Conservation (phyloP, 1,140 invertebrate genomes). For the Drosophila suzukii region DNA sequence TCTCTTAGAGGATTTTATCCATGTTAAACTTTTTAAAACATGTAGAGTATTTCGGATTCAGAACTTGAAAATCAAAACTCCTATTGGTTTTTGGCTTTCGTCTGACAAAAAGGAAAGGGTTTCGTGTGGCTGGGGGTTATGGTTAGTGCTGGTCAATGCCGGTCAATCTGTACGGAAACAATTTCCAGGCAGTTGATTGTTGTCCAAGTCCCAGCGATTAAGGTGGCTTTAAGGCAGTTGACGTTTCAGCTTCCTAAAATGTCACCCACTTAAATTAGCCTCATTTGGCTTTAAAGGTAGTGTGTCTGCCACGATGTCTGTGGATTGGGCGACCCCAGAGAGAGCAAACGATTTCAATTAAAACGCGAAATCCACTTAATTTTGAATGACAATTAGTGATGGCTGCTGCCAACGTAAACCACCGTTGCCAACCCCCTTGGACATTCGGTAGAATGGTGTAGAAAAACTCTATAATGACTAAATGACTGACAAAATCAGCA, state of each 20-base stretch:
- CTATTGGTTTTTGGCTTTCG: conserved; percentile 21
- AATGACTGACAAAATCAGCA: conserved; percentile 82
- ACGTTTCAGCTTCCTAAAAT: not conserved
- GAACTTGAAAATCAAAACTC: not conserved
- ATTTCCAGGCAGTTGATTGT: conserved; percentile 71
- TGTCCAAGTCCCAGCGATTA: conserved; percentile 20
- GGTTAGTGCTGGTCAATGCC: conserved; percentile 40
- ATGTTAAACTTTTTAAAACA: not conserved
- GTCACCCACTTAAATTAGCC: conserved; percentile 25
- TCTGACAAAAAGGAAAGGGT: conserved; percentile 33
- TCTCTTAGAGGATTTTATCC: too few species aligned
- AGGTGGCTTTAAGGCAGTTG: conserved; percentile 14
- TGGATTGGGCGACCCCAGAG: conserved; percentile 10
- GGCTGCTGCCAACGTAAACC: conserved; percentile 41
- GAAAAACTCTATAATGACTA: conserved; percentile 74
- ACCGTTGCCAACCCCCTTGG: conserved; percentile 24
- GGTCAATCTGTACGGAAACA: conserved; percentile 66
- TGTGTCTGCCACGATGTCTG: conserved; percentile 13
- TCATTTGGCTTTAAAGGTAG: conserved; percentile 62
- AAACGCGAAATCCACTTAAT: conserved; percentile 80
- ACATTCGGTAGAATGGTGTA: conserved; percentile 2
- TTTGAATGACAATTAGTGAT: conserved; percentile 79
- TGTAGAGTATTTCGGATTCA: conserved; percentile 1
- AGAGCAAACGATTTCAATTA: conserved; percentile 70
- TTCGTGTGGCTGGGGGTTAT: conserved; percentile 27